Evolutionary conservation across 2,797 vertebrate species (phyloP).

Genomic region (Peromyscus nudipes): DNA sequence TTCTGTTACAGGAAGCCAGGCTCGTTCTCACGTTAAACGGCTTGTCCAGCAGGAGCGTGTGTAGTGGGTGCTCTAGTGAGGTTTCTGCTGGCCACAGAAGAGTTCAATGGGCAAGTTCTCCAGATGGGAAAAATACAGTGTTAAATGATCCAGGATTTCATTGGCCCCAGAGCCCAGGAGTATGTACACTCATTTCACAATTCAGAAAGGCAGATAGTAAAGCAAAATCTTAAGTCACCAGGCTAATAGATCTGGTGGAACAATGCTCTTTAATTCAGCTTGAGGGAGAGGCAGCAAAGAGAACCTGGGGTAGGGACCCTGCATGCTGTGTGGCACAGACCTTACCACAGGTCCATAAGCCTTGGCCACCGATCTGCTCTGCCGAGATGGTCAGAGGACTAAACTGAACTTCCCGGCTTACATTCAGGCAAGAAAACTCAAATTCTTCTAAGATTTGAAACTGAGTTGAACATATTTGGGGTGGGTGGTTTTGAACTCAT

Average conservation of each 20-base stretch:
- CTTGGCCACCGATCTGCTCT: fast-evolving
- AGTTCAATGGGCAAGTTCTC: not conserved
- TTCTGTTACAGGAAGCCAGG: fast-evolving
- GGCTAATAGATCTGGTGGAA: not conserved
- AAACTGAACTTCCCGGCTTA: not conserved
- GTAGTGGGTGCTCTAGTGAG: not conserved
- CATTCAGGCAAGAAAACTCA: not conserved
- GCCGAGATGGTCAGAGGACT: not conserved
- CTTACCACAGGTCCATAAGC: fast-evolving
- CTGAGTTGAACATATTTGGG: not conserved
- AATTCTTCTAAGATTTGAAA: not conserved
- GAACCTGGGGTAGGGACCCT: not conserved
- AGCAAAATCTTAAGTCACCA: slow-evolving; percentile 45
- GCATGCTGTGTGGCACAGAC: fast-evolving
- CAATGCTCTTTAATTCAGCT: not conserved
- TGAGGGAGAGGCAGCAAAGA: not conserved
- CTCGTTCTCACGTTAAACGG: not conserved
- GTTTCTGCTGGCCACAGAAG: not conserved
- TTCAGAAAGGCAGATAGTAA: not conserved
- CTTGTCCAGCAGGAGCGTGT: not conserved
- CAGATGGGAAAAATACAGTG: not conserved
- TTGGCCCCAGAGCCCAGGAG: not conserved
- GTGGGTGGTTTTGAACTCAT: not conserved
- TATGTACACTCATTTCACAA: slow-evolving; percentile 32
- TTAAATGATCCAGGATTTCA: slow-evolving; percentile 34